Conservation (phyloP, 1,140 invertebrate genomes). For the Yoshiicerus persimilis region DNA sequence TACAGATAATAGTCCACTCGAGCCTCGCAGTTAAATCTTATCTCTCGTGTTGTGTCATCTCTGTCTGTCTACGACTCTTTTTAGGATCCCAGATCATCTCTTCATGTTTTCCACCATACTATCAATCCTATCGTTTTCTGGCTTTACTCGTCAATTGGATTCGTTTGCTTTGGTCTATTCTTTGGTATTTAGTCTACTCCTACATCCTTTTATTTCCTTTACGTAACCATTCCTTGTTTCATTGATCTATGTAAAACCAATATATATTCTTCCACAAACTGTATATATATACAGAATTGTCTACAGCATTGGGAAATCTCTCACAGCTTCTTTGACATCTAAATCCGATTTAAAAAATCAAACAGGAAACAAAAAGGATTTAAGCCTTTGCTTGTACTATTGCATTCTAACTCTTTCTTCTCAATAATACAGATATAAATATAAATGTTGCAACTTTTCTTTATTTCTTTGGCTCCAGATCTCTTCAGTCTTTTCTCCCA, state of each 20-base stretch:
- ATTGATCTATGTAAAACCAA: not conserved
- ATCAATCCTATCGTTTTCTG: not conserved
- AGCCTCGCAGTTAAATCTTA: not conserved
- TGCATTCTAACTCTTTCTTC: not conserved
- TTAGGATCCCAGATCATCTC: not conserved
- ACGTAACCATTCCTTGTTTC: not conserved
- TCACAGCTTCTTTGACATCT: not conserved
- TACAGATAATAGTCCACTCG: not conserved
- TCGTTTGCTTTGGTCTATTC: not conserved
- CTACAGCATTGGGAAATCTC: not conserved
- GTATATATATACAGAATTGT: not conserved
- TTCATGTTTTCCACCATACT: too few relatives aligned
- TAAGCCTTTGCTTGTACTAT: not conserved
- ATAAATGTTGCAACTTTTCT: not conserved
- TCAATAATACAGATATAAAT: not conserved
- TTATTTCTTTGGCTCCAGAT: not conserved
- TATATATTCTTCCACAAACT: not conserved
- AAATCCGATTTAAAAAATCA: conserved; percentile 23
- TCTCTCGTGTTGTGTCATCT: not conserved
- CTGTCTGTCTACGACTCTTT: not conserved
- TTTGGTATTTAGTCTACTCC: not conserved
- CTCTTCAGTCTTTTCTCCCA: not conserved
- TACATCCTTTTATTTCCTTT: not conserved
- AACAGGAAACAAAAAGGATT: not conserved
- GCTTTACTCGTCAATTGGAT: not conserved